Conservation (phyloP, 2,113 vertebrate genomes). For the Burhinus oedicnemus region DNA sequence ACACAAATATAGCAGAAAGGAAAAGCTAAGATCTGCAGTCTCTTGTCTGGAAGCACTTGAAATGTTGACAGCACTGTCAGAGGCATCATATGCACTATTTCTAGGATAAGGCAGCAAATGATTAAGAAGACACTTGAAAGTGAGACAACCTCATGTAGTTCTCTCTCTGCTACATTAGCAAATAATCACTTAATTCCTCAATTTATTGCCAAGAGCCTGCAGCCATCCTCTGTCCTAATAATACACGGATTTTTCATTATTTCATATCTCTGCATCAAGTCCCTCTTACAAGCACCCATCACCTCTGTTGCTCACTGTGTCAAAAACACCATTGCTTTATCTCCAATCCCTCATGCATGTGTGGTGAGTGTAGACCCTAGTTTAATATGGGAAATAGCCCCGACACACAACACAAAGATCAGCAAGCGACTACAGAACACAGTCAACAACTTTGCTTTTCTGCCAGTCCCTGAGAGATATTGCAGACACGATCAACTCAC, state of each 20-base stretch:
- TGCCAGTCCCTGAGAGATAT: neutral
- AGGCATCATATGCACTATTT: neutral
- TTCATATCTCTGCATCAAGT: neutral
- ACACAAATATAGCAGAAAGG: neutral
- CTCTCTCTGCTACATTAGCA: slow-evolving; percentile 31
- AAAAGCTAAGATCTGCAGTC: neutral
- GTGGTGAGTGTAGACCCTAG: neutral
- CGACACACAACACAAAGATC: neutral
- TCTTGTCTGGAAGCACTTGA: slow-evolving; percentile 11
- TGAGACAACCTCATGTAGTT: neutral
- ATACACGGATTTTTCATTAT: slow-evolving; percentile 57
- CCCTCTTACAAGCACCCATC: neutral
- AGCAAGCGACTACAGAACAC: fast-evolving
- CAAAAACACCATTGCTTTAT: neutral
- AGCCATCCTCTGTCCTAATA: slow-evolving; percentile 40
- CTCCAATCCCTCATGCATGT: neutral
- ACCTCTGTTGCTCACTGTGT: neutral
- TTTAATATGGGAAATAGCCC: neutral
- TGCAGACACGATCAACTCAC: neutral
- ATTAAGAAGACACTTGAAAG: slow-evolving; percentile 20
- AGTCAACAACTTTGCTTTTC: neutral
- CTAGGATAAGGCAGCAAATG: slow-evolving; percentile 14
- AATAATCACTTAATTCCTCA: slow-evolving; percentile 69
- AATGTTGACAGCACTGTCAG: slow-evolving; percentile 35
- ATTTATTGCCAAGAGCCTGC: slow-evolving; percentile 32